Percentiles rank a stretch among this genome's conserved stretches.
Evolutionary conservation across 2,888 invertebrate genomes (phyloP).

Genomic region (Dynastes maya): DNA sequence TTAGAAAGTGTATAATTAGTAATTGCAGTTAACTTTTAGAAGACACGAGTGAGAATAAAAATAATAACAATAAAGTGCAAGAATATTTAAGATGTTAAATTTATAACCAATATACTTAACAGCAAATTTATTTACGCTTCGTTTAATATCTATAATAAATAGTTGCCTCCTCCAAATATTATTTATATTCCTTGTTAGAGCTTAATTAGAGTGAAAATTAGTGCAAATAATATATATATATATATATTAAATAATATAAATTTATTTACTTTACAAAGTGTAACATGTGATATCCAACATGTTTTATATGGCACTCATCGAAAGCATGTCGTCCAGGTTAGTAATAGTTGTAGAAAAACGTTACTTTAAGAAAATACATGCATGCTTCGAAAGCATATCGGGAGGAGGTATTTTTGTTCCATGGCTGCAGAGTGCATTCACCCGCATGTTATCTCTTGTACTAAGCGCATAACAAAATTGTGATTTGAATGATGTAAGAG

Average conservation of each 20-base stretch:
- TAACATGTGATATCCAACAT: conserved; percentile 16
- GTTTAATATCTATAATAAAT: not conserved
- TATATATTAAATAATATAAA: not conserved
- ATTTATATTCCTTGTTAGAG: not conserved
- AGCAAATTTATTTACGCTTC: not conserved
- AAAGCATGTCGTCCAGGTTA: conserved; percentile 17
- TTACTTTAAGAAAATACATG: not conserved
- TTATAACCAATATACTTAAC: not conserved
- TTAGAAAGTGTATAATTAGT: not conserved
- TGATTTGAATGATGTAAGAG: conserved; percentile 13
- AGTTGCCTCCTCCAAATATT: not conserved
- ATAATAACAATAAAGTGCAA: not conserved
- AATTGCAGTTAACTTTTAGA: not conserved
- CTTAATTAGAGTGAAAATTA: conserved; percentile 10
- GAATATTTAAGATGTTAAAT: not conserved
- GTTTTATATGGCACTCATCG: not conserved
- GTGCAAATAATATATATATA: conserved; percentile 7
- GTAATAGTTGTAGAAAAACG: conserved; percentile 5
- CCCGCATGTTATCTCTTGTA: conserved; percentile 20
- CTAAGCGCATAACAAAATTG: not conserved
- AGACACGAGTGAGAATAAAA: not conserved
- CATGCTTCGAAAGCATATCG: not conserved
- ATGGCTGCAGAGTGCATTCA: conserved; percentile 9
- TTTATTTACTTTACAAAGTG: conserved; percentile 2
- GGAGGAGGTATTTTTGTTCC: conserved; percentile 1